Percentiles rank a stretch among this genome's conserved stretches.
These are phyloP conservation scores for Chelonoidis abingdonii DNA, from an alignment of 2,113 vertebrate genomes.

Conservation along the genomic window DNA sequence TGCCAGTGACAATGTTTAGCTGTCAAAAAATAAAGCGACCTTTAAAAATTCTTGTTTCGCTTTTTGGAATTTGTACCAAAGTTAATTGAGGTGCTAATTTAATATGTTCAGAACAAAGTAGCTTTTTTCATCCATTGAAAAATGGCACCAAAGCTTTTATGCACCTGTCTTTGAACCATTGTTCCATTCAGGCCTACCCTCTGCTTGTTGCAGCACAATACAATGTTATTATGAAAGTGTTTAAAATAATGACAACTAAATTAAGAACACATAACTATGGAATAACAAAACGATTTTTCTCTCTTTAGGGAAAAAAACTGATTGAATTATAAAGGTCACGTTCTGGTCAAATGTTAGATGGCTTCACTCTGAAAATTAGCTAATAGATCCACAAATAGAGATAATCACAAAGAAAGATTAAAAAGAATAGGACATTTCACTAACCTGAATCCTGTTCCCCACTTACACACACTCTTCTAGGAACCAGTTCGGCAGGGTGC, in stretches of 20 bases:
- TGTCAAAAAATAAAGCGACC: background rate
- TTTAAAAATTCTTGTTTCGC: background rate
- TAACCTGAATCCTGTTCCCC: background rate
- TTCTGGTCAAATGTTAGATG: background rate
- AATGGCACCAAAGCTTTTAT: conserved; percentile 7
- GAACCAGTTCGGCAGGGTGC: background rate
- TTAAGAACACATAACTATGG: conserved; percentile 37
- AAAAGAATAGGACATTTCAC: background rate
- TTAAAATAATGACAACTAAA: conserved; percentile 55
- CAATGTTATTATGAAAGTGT: conserved; percentile 43
- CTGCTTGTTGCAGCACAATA: conserved; percentile 48
- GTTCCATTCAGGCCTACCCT: conserved; percentile 38
- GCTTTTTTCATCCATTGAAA: conserved; percentile 13
- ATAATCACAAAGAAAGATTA: background rate
- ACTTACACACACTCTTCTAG: background rate
- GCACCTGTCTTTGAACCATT: conserved; percentile 67
- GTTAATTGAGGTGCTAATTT: background rate
- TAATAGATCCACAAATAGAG: conserved; percentile 31
- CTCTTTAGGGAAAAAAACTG: background rate
- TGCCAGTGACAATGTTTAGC: background rate
- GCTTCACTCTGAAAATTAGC: conserved; percentile 7
- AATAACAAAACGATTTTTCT: conserved; percentile 15
- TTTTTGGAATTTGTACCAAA: background rate
- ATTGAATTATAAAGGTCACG: conserved; percentile 29
- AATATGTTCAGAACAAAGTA: conserved; percentile 5